Percentiles rank a stretch among this genome's conserved stretches.
Conservation (phyloP, 2,888 invertebrate genomes). For the Xestia sexstrigata region DNA sequence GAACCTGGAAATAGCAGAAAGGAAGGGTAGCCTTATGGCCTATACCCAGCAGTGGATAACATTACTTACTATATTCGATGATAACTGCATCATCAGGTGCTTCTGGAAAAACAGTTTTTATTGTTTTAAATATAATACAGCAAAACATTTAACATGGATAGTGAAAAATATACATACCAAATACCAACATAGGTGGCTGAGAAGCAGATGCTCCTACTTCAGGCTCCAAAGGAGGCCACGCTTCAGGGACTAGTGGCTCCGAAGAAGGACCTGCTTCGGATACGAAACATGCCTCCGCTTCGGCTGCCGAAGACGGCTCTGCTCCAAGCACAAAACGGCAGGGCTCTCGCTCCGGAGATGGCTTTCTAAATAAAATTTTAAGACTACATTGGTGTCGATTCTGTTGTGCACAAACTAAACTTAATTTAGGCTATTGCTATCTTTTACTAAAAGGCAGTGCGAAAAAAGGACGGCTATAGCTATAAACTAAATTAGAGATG, state of each 20-base stretch:
- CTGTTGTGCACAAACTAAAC: too few relatives aligned
- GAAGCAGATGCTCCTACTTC: not conserved
- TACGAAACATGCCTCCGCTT: not conserved
- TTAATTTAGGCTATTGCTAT: too few relatives aligned
- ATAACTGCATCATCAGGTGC: too few relatives aligned
- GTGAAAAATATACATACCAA: too few relatives aligned
- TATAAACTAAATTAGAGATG: too few relatives aligned
- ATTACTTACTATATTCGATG: not conserved
- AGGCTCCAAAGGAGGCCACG: not conserved
- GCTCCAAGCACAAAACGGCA: not conserved
- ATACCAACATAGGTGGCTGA: too few relatives aligned
- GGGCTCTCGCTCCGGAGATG: not conserved
- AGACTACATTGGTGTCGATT: too few relatives aligned
- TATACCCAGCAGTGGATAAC: not conserved
- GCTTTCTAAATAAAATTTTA: not conserved
- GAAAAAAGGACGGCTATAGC: too few relatives aligned
- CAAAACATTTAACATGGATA: too few relatives aligned
- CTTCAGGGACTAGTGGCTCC: not conserved
- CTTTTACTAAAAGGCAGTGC: too few relatives aligned
- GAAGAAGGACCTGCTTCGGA: not conserved
- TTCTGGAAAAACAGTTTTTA: too few relatives aligned
- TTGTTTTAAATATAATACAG: too few relatives aligned
- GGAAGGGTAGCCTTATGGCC: not conserved
- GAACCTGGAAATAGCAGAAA: not conserved
- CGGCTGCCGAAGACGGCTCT: not conserved